These are phyloP conservation scores for Rhabdophis nuchalis DNA, from an alignment of 2,797 vertebrate species.

Conservation along the genomic window DNA sequence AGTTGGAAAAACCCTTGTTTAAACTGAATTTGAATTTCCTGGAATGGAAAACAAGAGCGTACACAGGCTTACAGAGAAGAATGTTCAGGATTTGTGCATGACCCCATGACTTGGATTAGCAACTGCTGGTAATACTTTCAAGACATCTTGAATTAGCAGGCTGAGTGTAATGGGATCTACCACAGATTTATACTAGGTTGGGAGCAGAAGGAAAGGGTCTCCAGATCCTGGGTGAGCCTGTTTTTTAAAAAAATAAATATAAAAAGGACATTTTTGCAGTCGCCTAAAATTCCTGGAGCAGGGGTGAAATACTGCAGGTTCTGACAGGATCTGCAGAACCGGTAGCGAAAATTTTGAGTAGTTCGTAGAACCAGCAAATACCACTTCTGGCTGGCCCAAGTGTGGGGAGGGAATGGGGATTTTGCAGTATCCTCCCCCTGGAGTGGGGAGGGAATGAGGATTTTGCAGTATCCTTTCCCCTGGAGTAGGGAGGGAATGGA, in stretches of 20 bases:
- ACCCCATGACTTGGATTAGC: not conserved
- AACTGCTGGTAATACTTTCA: no score
- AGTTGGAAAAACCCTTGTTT: accelerated
- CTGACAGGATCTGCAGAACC: no score
- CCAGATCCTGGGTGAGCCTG: not conserved
- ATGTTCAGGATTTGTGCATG: not conserved
- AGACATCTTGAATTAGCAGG: not conserved
- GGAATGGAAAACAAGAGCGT: not conserved
- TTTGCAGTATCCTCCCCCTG: no score
- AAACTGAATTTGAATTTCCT: not conserved
- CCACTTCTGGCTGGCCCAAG: no score
- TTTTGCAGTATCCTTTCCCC: no score
- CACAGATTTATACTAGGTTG: not conserved
- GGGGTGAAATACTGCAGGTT: no score
- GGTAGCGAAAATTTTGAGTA: no score
- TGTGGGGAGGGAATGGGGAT: no score
- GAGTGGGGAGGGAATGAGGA: no score
- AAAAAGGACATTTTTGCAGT: not conserved
- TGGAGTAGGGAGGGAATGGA: no score
- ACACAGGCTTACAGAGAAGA: not conserved
- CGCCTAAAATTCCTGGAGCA: not conserved
- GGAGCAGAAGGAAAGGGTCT: not conserved
- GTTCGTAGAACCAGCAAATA: no score
- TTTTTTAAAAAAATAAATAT: no score
- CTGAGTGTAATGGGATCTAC: not conserved